These are phyloP conservation scores for Archips crataeganus DNA, from an alignment of 2,888 invertebrate species.

Conservation along the genomic window DNA sequence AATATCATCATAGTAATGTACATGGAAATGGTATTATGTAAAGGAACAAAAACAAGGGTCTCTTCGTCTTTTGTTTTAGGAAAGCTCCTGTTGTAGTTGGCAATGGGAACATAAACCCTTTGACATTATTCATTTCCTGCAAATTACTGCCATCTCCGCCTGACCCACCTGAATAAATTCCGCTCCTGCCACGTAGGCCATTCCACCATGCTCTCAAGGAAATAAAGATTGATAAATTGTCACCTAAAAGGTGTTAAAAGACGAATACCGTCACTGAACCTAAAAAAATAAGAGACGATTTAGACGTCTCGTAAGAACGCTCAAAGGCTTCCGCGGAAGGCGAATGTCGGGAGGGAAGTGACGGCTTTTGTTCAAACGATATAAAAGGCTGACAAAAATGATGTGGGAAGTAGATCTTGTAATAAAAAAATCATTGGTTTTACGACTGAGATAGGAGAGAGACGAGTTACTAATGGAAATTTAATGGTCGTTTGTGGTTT, in stretches of 20 bases:
- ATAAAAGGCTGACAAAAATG: slow-evolving; percentile 38
- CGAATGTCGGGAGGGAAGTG: slow-evolving; percentile 30
- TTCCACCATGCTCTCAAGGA: slow-evolving; percentile 6
- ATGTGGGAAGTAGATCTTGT: slow-evolving; percentile 30
- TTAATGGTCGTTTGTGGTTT: slow-evolving; percentile 23
- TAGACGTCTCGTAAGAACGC: slow-evolving; percentile 15
- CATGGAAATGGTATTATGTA: background rate
- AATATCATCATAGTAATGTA: background rate
- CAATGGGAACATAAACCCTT: slow-evolving; percentile 62
- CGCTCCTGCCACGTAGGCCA: slow-evolving; percentile 5
- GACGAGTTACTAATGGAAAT: slow-evolving; percentile 26
- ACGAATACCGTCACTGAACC: slow-evolving; percentile 20
- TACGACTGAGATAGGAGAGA: slow-evolving; percentile 14
- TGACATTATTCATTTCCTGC: slow-evolving; percentile 57
- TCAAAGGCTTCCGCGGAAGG: slow-evolving; percentile 27
- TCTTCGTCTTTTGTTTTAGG: slow-evolving; percentile 1
- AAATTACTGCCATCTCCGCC: slow-evolving; percentile 48
- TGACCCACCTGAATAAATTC: slow-evolving; percentile 20
- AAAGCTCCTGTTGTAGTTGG: slow-evolving; percentile 8
- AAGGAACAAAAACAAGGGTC: background rate
- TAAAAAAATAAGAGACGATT: slow-evolving; percentile 36
- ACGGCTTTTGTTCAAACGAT: slow-evolving; percentile 27
- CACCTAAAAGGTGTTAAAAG: slow-evolving; percentile 31
- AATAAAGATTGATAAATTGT: slow-evolving; percentile 35
- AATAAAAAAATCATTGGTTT: slow-evolving; percentile 37